phyloP scores from a whole-genome alignment of 2,113 vertebrate genomes.

The Mobula hypostoma region DNA sequence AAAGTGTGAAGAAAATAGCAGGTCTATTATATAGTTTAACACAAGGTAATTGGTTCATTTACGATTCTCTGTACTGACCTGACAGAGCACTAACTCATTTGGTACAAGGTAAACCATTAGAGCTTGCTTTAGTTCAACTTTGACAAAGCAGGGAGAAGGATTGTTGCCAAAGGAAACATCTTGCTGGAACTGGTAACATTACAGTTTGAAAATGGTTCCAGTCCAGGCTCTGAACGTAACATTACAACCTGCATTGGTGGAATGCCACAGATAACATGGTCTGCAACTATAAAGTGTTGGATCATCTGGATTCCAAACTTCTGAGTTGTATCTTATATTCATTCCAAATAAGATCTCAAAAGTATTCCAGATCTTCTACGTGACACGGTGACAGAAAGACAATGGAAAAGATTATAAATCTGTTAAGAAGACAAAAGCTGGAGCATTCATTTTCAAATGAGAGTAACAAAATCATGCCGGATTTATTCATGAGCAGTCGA shows the following conservation, averaged over 20 bases:
- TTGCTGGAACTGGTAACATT: not conserved
- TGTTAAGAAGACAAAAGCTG: not conserved
- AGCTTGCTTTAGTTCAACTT: not conserved
- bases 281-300: not conserved
- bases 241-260: not conserved
- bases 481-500: too few relatives aligned
- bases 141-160: constrained; percentile 2
- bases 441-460: not conserved
- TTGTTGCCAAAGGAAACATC: constrained; percentile 15
- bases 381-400: not conserved
- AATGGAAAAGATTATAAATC: not conserved
- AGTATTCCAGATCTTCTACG: not conserved
- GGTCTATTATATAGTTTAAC: not conserved
- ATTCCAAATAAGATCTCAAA: not conserved
- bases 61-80: too few relatives aligned
- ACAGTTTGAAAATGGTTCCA: not conserved
- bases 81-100: not conserved
- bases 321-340: not conserved
- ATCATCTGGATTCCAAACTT: not conserved
- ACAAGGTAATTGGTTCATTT: not conserved
- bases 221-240: not conserved
- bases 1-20: not conserved
- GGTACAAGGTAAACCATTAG: constrained; percentile 12
- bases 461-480: not conserved
- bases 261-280: not conserved